Base-by-base conservation (phyloP, 2,113 vertebrate genomes). In the Mola mola region DNA sequence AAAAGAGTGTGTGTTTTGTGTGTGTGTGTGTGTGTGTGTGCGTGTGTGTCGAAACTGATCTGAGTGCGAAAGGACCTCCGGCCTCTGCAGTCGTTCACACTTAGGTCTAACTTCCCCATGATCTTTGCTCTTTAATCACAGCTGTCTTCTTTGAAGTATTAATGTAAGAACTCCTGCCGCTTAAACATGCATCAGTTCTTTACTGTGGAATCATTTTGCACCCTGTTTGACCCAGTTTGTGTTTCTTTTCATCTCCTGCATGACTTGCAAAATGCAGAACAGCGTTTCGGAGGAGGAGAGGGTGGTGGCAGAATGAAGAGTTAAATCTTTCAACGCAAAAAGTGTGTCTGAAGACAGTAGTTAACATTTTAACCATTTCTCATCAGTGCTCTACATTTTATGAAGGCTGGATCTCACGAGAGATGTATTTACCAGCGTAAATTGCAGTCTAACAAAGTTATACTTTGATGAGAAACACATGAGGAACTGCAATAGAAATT, bases 21-120 rank as follows among this genome's bases (percentile, higher is more conserved):
- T 26, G 29, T 17, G 16, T 37, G 19, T 37, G 2, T 20, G 16
- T 53, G 2, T 20, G 16, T 53, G 31, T 33, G 31, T 55, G 6
- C 10, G 37, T 26, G 29, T 17, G 16, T 37, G 19, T 37, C 5
- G 12, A 36, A 31, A 31, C 37, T 2, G 61, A 43, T 62, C 42
- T 61, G 48, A 22, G 43, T 55, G 21, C 60, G 33, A 38, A 48
- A 66, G 7, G 17, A 66, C 57, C 49, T 42, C 0, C 58, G 56
- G 56, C 60, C 38, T 57, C 55, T 0, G 3, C 15, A 59, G 49
- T 58, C 66, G 70, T 78, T 87, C 33, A 61, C 74, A 72, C 67
- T 61, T 71, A 24, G 12, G 26, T 29, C 15, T 50, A 9, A 28
- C 19, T 26, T 34, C 56, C 25, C 6, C 2, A 17, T 33, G 42